Base-by-base conservation (phyloP, 2,113 vertebrate genomes). In the Odontophorus gujanensis region DNA sequence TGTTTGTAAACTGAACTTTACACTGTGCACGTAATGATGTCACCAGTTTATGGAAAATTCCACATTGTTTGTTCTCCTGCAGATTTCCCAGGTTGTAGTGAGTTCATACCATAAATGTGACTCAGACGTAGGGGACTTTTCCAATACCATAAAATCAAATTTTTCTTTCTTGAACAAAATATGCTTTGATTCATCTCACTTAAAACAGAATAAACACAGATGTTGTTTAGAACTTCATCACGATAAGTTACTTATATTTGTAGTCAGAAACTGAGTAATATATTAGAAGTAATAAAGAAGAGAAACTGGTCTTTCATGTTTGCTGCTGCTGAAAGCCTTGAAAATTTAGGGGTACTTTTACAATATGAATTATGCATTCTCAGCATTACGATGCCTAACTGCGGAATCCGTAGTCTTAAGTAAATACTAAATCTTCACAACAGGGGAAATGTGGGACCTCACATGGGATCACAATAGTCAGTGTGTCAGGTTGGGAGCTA, bases 61-160 rank as follows among this genome's bases (percentile, higher is more conserved):
- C 32, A 25, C 25, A 72, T 19, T 88, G 24, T 66, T 82, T 93
- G 47, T 47, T 67, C 9, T 50, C 24, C 42, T 66, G 25, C 2
- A 72, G 68, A 36, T 81, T 76, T 86, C 30, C 47, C 61, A 80
- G 51, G 36, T 26, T 92, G 26, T 62, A 40, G 8, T 50, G 50
- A 73, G 55, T 45, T 90, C 81, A 20, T 75, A 91, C 58, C 48
- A 95, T 71, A 87, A 91, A 53, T 11, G 75, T 82, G 40, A 85
- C 30, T 91, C 87, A 89, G 43, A 78, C 13, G 6, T 1, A 71
- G 3, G 4, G 21, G 61, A 76, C 38, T 84, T 72, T 87, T 87
- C 53, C 42, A 87, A 2, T 15, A 26, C 13, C 58, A 68, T 20
- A 71, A 85, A 86, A 65, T 72, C 4, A 65, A 92, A 36, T 65